These are phyloP conservation scores for Formica exsecta DNA, from an alignment of 1,140 invertebrate species.

Conservation along the genomic window DNA sequence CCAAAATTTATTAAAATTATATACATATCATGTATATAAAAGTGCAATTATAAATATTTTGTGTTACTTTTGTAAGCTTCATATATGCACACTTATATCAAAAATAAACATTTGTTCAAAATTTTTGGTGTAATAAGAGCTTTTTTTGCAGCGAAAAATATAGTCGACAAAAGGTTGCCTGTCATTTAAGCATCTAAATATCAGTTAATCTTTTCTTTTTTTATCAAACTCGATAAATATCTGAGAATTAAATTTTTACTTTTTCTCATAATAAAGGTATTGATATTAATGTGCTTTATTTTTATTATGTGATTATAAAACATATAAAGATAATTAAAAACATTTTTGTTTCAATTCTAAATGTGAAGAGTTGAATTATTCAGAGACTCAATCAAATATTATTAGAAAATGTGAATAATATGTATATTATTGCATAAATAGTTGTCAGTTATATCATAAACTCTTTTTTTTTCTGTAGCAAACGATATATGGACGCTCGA, in stretches of 20 bases:
- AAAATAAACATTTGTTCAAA: no score
- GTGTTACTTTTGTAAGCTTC: no score
- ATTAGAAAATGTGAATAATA: neutral
- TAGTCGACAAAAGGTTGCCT: no score
- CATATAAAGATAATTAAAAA: neutral
- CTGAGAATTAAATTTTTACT: no score
- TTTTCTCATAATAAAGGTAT: neutral
- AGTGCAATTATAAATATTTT: no score
- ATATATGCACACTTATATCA: no score
- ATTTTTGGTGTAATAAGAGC: no score
- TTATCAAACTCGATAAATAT: neutral
- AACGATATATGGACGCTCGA: conserved; percentile 85
- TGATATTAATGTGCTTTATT: neutral
- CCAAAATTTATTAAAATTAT: no score
- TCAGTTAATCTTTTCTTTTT: neutral
- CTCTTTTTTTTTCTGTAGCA: conserved; percentile 64
- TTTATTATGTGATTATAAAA: neutral
- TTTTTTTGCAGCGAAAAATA: no score
- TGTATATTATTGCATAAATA: neutral
- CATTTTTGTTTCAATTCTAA: neutral
- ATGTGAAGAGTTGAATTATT: neutral
- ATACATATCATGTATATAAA: no score
- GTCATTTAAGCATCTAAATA: neutral
- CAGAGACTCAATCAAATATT: neutral
- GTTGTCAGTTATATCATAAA: neutral